Evolutionary conservation across 2,797 vertebrate species (phyloP).

Genomic region (Falco peregrinus): DNA sequence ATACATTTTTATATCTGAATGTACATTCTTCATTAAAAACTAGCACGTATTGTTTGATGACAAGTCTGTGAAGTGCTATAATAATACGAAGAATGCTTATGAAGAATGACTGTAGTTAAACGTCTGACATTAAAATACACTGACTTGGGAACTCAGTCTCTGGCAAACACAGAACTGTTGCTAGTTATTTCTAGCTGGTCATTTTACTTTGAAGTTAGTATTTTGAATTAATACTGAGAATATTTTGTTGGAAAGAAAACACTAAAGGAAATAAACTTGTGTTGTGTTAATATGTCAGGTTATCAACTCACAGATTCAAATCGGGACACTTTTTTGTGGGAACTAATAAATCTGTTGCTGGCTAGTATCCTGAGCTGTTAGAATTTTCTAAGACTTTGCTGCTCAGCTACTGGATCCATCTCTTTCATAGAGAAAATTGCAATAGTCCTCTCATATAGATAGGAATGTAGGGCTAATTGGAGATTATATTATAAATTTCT

Average conservation of each 20-base stretch:
- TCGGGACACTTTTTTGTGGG: not conserved
- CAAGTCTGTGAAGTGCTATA: not conserved
- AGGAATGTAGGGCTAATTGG: not conserved
- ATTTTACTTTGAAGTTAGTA: not conserved
- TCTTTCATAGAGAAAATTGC: not conserved
- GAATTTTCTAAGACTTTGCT: not conserved
- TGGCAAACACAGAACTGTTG: not conserved
- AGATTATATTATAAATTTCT: not conserved
- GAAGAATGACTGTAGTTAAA: not conserved
- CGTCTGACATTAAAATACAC: not conserved
- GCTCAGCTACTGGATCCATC: not conserved
- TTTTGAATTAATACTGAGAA: not conserved
- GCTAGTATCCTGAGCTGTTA: not conserved
- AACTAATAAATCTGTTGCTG: not conserved
- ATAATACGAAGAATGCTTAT: not conserved
- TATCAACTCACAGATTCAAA: not conserved
- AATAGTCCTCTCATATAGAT: not conserved
- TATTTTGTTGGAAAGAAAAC: not conserved
- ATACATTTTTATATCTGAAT: not conserved
- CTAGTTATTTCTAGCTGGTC: not conserved
- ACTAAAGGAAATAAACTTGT: not conserved
- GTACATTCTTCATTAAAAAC: not conserved
- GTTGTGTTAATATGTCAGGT: not conserved
- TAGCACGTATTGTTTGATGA: not conserved
- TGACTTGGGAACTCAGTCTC: not conserved